A percentile compares a stretch with the other conserved stretches of the same genome.
Conservation (phyloP, 1,140 invertebrate genomes). For the Onthophagus taurus region DNA sequence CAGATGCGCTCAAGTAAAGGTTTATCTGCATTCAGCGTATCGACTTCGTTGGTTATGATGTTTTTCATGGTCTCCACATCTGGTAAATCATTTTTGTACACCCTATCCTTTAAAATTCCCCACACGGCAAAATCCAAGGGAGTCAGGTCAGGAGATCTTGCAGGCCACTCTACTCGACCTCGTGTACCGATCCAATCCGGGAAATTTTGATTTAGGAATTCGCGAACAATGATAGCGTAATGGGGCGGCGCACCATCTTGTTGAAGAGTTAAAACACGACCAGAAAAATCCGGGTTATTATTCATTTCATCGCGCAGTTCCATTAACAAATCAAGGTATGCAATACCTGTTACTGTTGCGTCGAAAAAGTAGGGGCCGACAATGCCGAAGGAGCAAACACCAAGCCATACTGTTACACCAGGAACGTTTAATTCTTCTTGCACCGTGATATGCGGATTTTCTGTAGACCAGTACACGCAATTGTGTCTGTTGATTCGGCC, state of each 20-base stretch:
- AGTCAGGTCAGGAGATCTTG: conserved; percentile 12
- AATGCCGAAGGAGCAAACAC: background rate
- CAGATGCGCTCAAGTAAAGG: conserved; percentile 9
- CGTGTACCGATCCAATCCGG: conserved; percentile 11
- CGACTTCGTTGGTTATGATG: conserved; percentile 13
- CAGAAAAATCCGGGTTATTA: background rate
- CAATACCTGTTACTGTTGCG: background rate
- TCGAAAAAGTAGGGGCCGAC: conserved; percentile 4
- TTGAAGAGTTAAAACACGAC: conserved; percentile 1
- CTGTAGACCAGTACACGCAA: conserved; percentile 8
- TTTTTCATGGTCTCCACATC: conserved; percentile 12
- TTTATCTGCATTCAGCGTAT: conserved; percentile 2
- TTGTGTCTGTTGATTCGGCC: conserved; percentile 14
- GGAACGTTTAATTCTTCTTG: conserved; percentile 11
- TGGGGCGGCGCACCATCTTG: conserved; percentile 11
- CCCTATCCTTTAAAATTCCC: conserved; percentile 13
- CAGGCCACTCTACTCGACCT: conserved; percentile 3
- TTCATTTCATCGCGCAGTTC: too few species aligned
- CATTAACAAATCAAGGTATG: background rate
- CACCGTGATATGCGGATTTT: conserved; percentile 9
- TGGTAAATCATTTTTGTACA: conserved; percentile 10
- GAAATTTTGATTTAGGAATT: conserved; percentile 13
- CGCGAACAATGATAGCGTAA: conserved; percentile 9
- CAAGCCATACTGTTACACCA: conserved; percentile 1
- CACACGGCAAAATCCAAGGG: conserved; percentile 13